A percentile compares a stretch with the other conserved stretches of the same genome.
These are phyloP conservation scores for Marcusenius ussheri DNA, from an alignment of 2,113 vertebrate species.

Conservation along the genomic window DNA sequence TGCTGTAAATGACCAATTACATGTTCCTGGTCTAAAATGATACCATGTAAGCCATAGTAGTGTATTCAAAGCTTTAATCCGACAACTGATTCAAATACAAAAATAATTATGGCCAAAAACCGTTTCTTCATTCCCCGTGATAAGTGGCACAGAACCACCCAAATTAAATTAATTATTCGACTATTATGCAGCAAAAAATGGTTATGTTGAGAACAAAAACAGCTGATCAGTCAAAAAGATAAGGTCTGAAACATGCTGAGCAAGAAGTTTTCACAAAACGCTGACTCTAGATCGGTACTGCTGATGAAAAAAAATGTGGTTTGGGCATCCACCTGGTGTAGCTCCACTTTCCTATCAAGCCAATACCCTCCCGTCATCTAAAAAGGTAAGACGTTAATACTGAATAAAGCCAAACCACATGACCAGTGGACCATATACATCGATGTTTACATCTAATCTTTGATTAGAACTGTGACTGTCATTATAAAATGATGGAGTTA, in stretches of 20 bases:
- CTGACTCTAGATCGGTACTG: not conserved
- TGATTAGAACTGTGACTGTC: not conserved
- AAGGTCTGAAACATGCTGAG: not conserved
- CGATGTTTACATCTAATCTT: not conserved
- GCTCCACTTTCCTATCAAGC: not conserved
- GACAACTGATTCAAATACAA: conserved; percentile 4
- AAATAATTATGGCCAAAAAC: not conserved
- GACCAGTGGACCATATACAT: not conserved
- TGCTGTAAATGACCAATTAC: not conserved
- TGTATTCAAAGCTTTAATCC: not conserved
- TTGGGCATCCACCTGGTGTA: not conserved
- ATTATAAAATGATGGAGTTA: not conserved
- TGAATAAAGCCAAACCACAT: not conserved
- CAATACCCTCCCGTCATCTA: not conserved
- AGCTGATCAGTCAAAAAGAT: not conserved
- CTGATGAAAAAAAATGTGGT: not conserved
- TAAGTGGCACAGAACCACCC: not conserved
- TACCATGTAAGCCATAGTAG: not conserved
- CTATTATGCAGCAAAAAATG: not conserved
- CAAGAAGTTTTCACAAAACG: not conserved
- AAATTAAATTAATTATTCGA: not conserved
- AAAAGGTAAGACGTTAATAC: not conserved
- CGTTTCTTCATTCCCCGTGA: not conserved
- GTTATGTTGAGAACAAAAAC: not conserved
- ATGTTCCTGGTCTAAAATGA: not conserved